These are phyloP conservation scores for Netta rufina DNA, from an alignment of 2,797 vertebrate species.

Conservation along the genomic window DNA sequence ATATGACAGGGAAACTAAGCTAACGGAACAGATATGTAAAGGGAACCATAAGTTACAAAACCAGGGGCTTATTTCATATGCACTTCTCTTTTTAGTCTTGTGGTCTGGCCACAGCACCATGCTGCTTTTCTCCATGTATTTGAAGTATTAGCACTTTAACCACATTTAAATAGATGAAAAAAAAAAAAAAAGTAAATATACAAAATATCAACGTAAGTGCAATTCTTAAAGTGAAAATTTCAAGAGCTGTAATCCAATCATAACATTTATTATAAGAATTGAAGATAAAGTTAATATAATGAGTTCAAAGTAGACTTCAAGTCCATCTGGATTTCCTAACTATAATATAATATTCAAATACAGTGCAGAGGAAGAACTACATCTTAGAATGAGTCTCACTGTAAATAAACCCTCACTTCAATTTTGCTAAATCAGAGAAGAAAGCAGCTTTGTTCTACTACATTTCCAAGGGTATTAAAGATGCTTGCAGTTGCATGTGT, in stretches of 20 bases:
- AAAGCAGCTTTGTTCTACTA: slow-evolving; percentile 35
- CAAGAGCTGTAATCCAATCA: not conserved
- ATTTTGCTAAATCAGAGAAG: slow-evolving; percentile 27
- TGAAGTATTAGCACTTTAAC: not conserved
- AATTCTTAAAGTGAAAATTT: not conserved
- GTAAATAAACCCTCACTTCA: slow-evolving; percentile 13
- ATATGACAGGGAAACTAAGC: not conserved
- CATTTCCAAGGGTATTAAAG: slow-evolving; percentile 44
- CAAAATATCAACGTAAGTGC: not conserved
- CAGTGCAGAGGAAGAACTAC: not conserved
- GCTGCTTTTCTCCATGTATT: not conserved
- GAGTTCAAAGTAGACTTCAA: not conserved
- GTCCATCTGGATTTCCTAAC: not conserved
- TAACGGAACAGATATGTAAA: not conserved
- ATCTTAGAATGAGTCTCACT: not conserved
- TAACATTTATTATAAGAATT: not conserved
- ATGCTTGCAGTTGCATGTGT: not conserved
- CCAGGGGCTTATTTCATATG: not conserved
- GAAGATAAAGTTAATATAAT: not conserved
- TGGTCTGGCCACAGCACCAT: not conserved
- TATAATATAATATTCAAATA: not conserved
- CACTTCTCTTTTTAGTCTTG: slow-evolving; percentile 13
- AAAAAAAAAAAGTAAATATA: not conserved
- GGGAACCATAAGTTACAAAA: not conserved
- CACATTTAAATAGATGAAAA: not conserved